Percentiles rank a stretch among this genome's conserved stretches.
Conservation (phyloP, 2,888 invertebrate species). For the Nomada goodeniana region DNA sequence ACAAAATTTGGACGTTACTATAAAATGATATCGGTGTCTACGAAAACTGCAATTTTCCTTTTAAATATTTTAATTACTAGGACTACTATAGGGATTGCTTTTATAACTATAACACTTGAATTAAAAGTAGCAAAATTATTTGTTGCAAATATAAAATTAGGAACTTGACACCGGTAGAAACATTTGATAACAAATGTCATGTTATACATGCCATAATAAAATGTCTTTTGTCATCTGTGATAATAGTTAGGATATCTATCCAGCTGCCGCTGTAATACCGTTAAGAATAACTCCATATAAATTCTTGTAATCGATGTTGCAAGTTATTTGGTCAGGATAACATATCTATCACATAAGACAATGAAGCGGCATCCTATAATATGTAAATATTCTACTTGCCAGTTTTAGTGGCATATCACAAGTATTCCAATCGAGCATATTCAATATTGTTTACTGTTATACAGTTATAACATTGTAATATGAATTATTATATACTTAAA, state of each 20-base stretch:
- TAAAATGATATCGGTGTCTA: constrained; percentile 4
- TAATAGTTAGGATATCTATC: constrained; percentile 80
- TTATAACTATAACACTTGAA: constrained; percentile 6
- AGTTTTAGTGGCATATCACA: constrained; percentile 73
- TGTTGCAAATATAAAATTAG: constrained; percentile 8
- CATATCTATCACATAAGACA: constrained; percentile 64
- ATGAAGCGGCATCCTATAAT: constrained; percentile 68
- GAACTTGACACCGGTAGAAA: constrained; percentile 42
- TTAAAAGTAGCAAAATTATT: constrained; percentile 16
- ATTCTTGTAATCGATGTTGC: constrained; percentile 68
- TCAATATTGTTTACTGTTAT: constrained; percentile 78
- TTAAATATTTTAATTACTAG: constrained; percentile 8
- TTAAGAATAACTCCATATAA: constrained; percentile 70
- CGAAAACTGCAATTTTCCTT: constrained; percentile 14
- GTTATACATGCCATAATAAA: constrained; percentile 39
- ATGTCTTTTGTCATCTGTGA: constrained; percentile 83
- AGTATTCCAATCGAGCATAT: constrained; percentile 78
- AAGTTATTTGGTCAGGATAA: constrained; percentile 60
- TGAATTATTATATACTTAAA: constrained; percentile 76
- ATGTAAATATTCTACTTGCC: constrained; percentile 73
- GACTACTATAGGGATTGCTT: neutral
- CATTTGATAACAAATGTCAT: constrained; percentile 67
- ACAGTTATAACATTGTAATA: constrained; percentile 77
- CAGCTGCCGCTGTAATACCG: constrained; percentile 76
- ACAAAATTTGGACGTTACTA: constrained; percentile 13